Conservation (phyloP, 2,888 invertebrate genomes). For the Dryobota labecula region DNA sequence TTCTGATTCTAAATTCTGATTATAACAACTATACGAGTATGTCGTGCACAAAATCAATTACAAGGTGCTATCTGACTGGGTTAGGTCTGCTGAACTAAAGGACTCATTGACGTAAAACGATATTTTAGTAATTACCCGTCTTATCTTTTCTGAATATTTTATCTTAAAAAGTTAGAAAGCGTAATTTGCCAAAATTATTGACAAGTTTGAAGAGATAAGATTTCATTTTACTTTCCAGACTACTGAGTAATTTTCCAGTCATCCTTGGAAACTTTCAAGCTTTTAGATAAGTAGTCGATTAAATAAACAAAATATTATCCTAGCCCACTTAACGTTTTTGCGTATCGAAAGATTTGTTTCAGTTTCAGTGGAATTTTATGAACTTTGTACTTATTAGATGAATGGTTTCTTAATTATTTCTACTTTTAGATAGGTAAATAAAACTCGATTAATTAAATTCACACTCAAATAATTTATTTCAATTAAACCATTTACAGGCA, state of each 20-base stretch:
- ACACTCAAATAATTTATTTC: no score
- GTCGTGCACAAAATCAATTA: no score
- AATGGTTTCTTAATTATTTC: not conserved
- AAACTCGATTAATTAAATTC: no score
- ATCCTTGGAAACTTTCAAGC: slow-evolving; percentile 3
- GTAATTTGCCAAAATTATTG: slow-evolving; percentile 45
- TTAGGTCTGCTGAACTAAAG: no score
- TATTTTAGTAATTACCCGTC: not conserved
- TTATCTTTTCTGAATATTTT: slow-evolving; percentile 6
- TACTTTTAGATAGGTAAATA: no score
- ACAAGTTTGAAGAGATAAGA: slow-evolving; percentile 33
- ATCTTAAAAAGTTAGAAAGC: not conserved
- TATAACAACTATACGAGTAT: no score
- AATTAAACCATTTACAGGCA: no score
- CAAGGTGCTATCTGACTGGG: no score
- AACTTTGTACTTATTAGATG: not conserved
- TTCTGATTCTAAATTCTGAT: no score
- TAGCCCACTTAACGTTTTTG: not conserved
- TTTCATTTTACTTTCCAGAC: slow-evolving; percentile 2
- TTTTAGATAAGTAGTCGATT: slow-evolving; percentile 9
- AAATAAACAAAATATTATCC: slow-evolving; percentile 23
- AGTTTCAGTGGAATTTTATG: not conserved
- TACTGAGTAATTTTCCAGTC: slow-evolving; percentile 19
- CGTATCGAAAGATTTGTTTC: not conserved
- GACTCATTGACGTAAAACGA: not conserved